phyloP scores from a whole-genome alignment of 2,113 vertebrate genomes.

The Labeo catla region DNA sequence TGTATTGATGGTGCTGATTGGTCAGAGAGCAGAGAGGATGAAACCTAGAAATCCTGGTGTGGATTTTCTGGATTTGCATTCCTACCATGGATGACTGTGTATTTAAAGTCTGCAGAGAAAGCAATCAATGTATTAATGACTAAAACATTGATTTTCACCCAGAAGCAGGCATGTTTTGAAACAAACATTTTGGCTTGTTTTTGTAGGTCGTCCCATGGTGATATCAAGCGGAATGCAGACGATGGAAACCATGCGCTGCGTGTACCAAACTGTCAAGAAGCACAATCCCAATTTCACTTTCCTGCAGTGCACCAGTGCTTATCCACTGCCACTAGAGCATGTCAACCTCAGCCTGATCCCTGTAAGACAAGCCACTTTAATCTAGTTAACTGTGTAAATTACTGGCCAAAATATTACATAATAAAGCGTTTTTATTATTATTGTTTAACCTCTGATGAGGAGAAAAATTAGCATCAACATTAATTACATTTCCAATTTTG shows the following conservation, averaged over 20 bases:
- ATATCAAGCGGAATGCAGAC: conserved; percentile 98
- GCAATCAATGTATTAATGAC: neutral
- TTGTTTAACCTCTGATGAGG: no score
- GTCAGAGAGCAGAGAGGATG: neutral
- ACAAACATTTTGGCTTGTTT: neutral
- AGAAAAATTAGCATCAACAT: no score
- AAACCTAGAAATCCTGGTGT: neutral
- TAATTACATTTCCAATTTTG: no score
- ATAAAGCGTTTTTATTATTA: no score
- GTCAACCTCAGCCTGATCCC: conserved; percentile 88
- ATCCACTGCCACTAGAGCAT: conserved; percentile 88
- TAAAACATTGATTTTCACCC: neutral
- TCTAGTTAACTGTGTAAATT: neutral
- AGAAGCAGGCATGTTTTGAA: neutral
- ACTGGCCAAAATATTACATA: neutral
- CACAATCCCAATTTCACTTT: conserved; percentile 92
- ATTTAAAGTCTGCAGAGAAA: neutral
- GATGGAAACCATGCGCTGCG: conserved; percentile 90
- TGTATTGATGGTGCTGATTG: neutral
- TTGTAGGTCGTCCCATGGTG: conserved; percentile 92
- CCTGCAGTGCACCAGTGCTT: conserved; percentile 95
- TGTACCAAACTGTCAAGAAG: conserved; percentile 88
- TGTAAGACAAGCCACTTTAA: conserved; percentile 1
- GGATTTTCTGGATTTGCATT: neutral
- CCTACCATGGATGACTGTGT: no score